Evolutionary conservation across 2,888 invertebrate species (phyloP).

Genomic region (Euplexia lucipara): DNA sequence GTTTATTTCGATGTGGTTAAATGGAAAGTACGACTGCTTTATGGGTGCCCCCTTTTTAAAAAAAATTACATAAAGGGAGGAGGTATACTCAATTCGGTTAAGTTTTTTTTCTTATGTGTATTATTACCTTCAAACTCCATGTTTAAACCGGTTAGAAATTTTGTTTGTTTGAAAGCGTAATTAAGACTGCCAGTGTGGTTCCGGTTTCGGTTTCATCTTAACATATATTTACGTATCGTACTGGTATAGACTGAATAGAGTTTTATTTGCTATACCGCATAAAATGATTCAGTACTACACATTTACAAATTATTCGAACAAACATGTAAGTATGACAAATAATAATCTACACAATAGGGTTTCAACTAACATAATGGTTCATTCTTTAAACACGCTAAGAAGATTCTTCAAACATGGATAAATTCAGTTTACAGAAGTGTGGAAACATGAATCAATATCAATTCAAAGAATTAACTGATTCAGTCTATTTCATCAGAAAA

Average conservation of each 20-base stretch:
- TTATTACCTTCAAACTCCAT: too few species aligned
- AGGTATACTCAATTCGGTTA: too few species aligned
- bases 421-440: constrained; percentile 34
- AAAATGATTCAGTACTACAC: neutral
- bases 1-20: too few species aligned
- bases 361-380: constrained; percentile 9
- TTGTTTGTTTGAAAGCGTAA: too few species aligned
- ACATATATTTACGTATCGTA: too few species aligned
- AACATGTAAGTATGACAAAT: constrained; percentile 6
- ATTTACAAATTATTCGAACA: constrained; percentile 5
- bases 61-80: too few species aligned
- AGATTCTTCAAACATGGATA: constrained; percentile 16
- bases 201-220: too few species aligned
- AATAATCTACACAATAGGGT: neutral
- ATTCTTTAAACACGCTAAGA: constrained; percentile 19
- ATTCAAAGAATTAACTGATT: constrained; percentile 23
- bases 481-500: constrained; percentile 1
- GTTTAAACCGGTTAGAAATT: too few species aligned
- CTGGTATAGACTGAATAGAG: neutral
- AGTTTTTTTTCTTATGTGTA: too few species aligned
- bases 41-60: too few species aligned
- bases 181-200: too few species aligned
- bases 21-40: too few species aligned
- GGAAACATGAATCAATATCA: constrained; percentile 21
- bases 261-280: constrained; percentile 6